Percentiles rank a stretch among this genome's conserved stretches.
Evolutionary conservation across 2,113 vertebrate species (phyloP).

Genomic region (Prunella fulvescens): DNA sequence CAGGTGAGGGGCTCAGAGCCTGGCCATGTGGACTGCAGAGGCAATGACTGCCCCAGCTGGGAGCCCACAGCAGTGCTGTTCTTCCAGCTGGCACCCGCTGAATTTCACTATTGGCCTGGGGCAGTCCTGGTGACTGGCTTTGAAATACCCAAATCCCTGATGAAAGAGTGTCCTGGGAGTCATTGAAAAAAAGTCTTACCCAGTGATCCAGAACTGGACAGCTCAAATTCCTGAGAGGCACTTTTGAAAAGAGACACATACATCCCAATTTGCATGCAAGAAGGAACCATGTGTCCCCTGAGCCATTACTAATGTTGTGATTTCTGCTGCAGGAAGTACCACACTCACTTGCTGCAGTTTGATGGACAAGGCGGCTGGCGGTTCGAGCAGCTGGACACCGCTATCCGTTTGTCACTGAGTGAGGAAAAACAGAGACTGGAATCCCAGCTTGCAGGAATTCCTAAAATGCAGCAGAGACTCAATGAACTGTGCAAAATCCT

Average conservation of each 20-base stretch:
- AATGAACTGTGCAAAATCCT: slow-evolving; percentile 95
- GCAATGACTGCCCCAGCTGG: neutral
- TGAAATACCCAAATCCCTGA: neutral
- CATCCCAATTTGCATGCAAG: neutral
- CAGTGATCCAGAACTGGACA: neutral
- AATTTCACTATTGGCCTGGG: neutral
- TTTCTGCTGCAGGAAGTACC: slow-evolving; percentile 89
- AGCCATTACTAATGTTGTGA: slow-evolving; percentile 18
- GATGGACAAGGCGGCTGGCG: slow-evolving; percentile 97
- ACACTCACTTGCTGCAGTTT: slow-evolving; percentile 96
- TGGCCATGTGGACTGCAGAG: fast-evolving
- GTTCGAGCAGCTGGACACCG: slow-evolving; percentile 94
- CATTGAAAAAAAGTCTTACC: neutral
- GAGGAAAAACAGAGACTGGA: slow-evolving; percentile 98
- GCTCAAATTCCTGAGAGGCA: neutral
- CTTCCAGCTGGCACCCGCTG: neutral
- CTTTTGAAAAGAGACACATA: neutral
- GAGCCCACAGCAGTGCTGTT: neutral
- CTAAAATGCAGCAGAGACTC: slow-evolving; percentile 95
- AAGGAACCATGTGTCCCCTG: neutral
- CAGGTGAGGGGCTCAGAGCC: neutral
- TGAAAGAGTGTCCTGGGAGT: neutral
- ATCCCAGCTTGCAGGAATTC: slow-evolving; percentile 92
- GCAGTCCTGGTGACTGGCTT: neutral
- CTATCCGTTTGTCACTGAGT: slow-evolving; percentile 89